Evolutionary conservation across 2,113 vertebrate genomes (phyloP), one percentile per base, ranked within the genome.

Genomic region (Eclectus roratus): DNA sequence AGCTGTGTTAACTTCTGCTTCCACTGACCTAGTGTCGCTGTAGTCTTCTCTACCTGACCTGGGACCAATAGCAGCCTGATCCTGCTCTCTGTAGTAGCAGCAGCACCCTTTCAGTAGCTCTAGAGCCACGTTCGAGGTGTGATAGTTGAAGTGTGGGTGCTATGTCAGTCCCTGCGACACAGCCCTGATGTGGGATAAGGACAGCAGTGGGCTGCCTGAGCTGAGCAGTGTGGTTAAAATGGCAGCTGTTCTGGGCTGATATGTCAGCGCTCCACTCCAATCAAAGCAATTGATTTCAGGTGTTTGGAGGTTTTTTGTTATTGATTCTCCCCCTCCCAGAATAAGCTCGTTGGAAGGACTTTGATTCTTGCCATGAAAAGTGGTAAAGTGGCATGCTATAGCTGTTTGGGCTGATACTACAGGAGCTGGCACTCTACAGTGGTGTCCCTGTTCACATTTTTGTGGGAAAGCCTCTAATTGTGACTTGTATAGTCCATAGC

Each of bases 131-230:
- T 16, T 23, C 14, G 3, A 18, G 56, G 31, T 6, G 37, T 8
- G 14, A 3, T 1, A 23, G 20, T 8, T 72, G 8, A 21, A 19
- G 12, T 17, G 52, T 17, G 43, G 15, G 31, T 37, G 53, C 1
- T 0, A 0, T 4, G 50, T 49, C 70, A 2, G 21, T 49, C n/a
- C 37, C 52, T 72, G 17, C 0, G 2, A 7, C 28, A 10, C 61
- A 35, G 80, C 83, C 33, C 41, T 16, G 5, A 47, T 0, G 12
- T 7, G 0, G 27, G 25, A 1, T 10, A 6, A 13, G 41, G 39
- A 14, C 1, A 8, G 14, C n/a, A 53, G 68, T 1, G 1, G 56
- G 24, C 49, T 64, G 52, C 47, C 3, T 10, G 33, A n/a, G 63
- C 44, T n/a, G 5, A 49, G 73, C 20, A 7, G 1, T 23, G 41